Percentiles rank a stretch among this genome's conserved stretches.
phyloP scores from a whole-genome alignment of 2,113 vertebrate species.

The Alexandromys fortis region DNA sequence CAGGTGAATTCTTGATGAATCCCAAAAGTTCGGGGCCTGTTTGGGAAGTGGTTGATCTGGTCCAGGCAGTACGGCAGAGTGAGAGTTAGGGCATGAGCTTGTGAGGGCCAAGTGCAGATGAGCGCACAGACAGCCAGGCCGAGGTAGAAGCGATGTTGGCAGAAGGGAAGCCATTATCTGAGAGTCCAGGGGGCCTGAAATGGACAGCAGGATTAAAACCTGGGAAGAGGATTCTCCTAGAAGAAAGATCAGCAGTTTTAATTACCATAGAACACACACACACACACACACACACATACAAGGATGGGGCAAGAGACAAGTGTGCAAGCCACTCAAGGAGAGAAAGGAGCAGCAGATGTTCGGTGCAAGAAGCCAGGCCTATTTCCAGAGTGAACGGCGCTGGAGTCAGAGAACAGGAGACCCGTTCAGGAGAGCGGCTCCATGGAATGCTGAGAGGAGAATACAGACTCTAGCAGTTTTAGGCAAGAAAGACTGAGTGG shows the following conservation, averaged over 20 bases:
- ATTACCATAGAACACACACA: conserved; percentile 30
- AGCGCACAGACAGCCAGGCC: neutral
- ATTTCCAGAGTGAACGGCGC: neutral
- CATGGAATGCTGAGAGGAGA: neutral
- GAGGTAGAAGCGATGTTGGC: no score
- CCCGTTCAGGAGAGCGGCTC: neutral
- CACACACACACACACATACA: neutral
- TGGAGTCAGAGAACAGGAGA: neutral
- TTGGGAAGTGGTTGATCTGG: neutral
- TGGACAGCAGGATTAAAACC: neutral
- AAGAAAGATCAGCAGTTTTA: conserved; percentile 32
- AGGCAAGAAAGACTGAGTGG: neutral
- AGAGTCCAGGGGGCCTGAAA: neutral
- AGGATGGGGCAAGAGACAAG: neutral
- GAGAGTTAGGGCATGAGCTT: rapidly evolving
- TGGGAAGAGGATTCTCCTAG: neutral
- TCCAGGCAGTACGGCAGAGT: neutral
- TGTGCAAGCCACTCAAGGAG: neutral
- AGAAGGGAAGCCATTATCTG: neutral
- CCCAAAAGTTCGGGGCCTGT: no score
- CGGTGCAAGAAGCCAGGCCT: neutral
- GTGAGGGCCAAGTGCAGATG: neutral
- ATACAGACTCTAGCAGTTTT: neutral
- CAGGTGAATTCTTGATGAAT: neutral
- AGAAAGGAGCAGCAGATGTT: neutral